These are phyloP conservation scores for Neria commutata DNA, from an alignment of 2,888 invertebrate genomes.

Conservation along the genomic window DNA sequence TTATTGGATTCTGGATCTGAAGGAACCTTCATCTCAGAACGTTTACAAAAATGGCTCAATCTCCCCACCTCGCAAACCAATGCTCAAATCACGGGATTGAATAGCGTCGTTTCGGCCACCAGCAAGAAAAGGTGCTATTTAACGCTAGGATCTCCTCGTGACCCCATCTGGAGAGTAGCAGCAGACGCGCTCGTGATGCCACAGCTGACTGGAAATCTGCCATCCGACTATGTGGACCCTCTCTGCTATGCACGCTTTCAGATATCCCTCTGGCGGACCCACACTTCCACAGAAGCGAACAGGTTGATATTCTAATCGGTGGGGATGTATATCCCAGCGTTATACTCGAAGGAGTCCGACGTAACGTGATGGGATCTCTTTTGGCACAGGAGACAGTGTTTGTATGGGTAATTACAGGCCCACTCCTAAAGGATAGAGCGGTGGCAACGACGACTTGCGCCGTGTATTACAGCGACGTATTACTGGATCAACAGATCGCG, in stretches of 20 bases:
- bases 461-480: background rate
- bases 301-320: constrained; percentile 17
- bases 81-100: constrained; percentile 1
- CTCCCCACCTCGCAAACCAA: background rate
- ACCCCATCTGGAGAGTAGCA: background rate
- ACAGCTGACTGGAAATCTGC: constrained; percentile 4
- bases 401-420: constrained; percentile 14
- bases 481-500: background rate
- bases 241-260: background rate
- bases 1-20: constrained; percentile 25
- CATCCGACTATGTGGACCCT: background rate
- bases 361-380: background rate
- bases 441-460: background rate
- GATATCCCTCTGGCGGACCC: constrained; percentile 13
- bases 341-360: background rate
- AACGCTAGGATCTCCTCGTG: background rate
- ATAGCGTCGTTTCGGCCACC: background rate
- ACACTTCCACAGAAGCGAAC: background rate
- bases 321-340: constrained; percentile 10
- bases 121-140: constrained; percentile 9
- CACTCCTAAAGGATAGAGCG: background rate
- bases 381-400: constrained; percentile 18
- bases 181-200: background rate
- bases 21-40: constrained; percentile 22
- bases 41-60: background rate